Evolutionary conservation across 2,888 invertebrate species (phyloP), one percentile per base, ranked within the genome.

Genomic region (Agrochola circellaris): DNA sequence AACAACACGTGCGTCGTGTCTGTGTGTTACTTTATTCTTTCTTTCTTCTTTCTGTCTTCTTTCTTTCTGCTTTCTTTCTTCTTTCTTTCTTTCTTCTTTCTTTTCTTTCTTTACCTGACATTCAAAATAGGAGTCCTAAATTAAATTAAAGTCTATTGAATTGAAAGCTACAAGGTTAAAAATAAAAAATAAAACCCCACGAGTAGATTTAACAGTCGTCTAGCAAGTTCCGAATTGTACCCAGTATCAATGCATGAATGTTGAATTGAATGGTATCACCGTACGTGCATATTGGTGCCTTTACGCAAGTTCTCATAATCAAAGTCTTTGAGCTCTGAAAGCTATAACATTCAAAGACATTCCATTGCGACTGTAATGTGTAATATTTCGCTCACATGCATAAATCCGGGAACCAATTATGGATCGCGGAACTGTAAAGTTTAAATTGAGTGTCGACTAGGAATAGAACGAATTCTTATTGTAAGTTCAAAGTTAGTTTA

Each of bases 321-420:
- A 70, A 77, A 67, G 70, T 54, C 58, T 77, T 73, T 79, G 83
- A 78, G 56, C 61, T 79, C 26, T 58, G 65, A 69, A 79, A 78
- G 64, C 71, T 61, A 68, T 65, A 74, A 65, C 68, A 70, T 75
- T 82, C 79, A 83, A 73, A 82, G 79, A 75, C 75, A 79, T 83
- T 79, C 66, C 48, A 45, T 45, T 70, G 66, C 54, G 20, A 67
- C 56, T 79, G 61, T 75, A 30, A 65, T 70, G 68, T 79, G 79
- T 75, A 66, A 79, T 75, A 79, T 82, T 75, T 75, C 38, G 66
- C 58, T 70, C 73, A 60, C 7, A 54, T 62, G 34, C 69, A 72
- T 51, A 75, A 56, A 69, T 73, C 69, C 26, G 26, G 56, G 23
- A 74, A 65, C 54, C 56, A 77, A 66, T 82, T 71, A 69, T 26